phyloP scores from a whole-genome alignment of 2,113 vertebrate genomes.

The Paratilapia polleni region DNA sequence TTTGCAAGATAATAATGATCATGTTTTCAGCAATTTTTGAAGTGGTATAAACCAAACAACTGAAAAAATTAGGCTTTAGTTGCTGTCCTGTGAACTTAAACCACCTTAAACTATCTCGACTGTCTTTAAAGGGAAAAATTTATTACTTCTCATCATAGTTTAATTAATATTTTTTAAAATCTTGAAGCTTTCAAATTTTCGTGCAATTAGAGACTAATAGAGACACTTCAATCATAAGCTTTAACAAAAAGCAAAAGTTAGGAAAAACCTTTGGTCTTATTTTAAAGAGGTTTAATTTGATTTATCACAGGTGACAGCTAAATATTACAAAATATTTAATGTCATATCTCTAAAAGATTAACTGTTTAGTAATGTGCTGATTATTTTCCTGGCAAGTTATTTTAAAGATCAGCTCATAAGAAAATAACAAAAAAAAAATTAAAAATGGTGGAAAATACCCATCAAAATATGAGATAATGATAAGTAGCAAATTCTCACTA shows the following conservation, averaged over 20 bases:
- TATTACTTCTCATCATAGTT: neutral
- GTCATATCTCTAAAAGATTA: no score
- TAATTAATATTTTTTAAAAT: neutral
- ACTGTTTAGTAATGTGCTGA: neutral
- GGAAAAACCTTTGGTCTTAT: neutral
- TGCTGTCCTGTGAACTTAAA: fast-evolving
- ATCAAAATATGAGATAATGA: neutral
- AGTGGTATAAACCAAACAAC: neutral
- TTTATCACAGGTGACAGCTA: neutral
- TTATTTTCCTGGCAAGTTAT: neutral
- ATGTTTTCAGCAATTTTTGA: neutral
- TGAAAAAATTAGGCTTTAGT: fast-evolving
- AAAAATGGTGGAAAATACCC: neutral
- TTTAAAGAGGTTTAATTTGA: neutral
- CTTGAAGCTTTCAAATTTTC: fast-evolving
- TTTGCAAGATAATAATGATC: neutral
- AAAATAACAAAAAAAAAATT: fast-evolving
- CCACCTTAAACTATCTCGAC: neutral
- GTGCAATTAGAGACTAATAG: neutral
- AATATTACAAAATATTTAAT: neutral
- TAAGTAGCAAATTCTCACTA: neutral
- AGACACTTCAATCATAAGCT: neutral
- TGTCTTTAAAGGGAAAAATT: fast-evolving
- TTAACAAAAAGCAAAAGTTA: fast-evolving
- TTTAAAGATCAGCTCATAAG: neutral